These are phyloP conservation scores for Mus caroli DNA, from an alignment of 2,797 vertebrate species.

Conservation along the genomic window DNA sequence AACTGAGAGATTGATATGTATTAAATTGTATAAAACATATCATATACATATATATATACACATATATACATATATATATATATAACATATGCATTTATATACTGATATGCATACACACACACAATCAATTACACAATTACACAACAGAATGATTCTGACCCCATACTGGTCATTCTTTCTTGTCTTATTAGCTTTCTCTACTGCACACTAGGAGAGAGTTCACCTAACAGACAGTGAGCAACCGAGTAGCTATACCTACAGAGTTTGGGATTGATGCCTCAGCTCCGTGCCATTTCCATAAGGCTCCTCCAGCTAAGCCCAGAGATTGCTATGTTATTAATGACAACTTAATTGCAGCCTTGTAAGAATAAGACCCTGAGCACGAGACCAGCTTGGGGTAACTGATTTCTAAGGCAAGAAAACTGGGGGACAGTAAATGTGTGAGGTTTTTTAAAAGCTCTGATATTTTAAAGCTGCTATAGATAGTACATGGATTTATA, in stretches of 20 bases:
- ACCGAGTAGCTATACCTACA: not conserved
- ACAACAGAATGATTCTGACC: not conserved
- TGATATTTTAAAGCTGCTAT: not conserved
- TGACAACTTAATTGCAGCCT: not conserved
- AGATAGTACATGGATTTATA: not conserved
- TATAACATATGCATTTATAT: too few species aligned
- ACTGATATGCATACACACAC: too few species aligned
- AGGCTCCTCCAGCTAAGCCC: not conserved
- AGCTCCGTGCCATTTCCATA: not conserved
- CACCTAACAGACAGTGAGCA: not conserved
- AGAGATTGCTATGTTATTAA: not conserved
- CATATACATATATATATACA: too few species aligned
- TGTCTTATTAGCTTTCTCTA: not conserved
- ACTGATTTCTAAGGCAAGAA: not conserved
- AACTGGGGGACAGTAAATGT: not conserved
- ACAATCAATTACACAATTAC: too few species aligned
- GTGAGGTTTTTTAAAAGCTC: not conserved
- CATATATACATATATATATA: too few species aligned
- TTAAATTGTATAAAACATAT: not conserved
- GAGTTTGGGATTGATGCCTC: not conserved
- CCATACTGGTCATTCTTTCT: not conserved
- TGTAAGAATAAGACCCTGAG: not conserved
- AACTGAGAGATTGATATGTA: not conserved
- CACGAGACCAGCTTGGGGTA: not conserved
- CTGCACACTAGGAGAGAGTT: not conserved